Percentiles rank a stretch among this genome's conserved stretches.
Evolutionary conservation across 2,888 invertebrate species (phyloP).

Genomic region (Drosophila quinaria): DNA sequence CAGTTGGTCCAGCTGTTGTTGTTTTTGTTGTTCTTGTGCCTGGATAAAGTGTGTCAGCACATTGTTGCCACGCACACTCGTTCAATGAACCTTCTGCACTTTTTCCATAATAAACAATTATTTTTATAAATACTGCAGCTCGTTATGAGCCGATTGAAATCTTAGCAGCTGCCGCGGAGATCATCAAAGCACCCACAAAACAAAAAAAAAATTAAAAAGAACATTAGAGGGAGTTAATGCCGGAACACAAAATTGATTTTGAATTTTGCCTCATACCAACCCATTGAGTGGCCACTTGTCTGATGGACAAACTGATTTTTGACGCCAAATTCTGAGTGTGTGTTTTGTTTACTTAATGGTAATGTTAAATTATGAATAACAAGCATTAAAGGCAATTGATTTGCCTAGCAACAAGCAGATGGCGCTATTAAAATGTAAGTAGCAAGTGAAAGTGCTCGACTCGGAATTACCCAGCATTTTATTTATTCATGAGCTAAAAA

Average conservation of each 20-base stretch:
- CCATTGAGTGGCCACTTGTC: conserved; percentile 69
- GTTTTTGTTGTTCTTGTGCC: conserved; percentile 36
- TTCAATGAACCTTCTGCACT: conserved; percentile 74
- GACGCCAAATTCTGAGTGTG: conserved; percentile 36
- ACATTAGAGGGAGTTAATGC: conserved; percentile 61
- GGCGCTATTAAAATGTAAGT: conserved; percentile 35
- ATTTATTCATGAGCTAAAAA: too few species aligned
- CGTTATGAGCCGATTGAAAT: conserved; percentile 68
- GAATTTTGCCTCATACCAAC: conserved; percentile 22
- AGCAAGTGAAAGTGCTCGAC: not conserved
- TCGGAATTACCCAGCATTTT: not conserved
- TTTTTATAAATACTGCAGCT: conserved; percentile 68
- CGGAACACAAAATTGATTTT: conserved; percentile 32
- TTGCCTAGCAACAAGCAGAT: conserved; percentile 23
- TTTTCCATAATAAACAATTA: conserved; percentile 70
- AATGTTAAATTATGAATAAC: conserved; percentile 39
- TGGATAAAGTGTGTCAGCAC: conserved; percentile 80
- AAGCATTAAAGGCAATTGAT: conserved; percentile 17
- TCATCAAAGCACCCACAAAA: conserved; percentile 54
- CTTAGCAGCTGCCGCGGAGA: conserved; percentile 66
- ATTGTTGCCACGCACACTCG: conserved; percentile 42
- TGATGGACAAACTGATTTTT: conserved; percentile 55
- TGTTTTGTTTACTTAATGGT: conserved; percentile 37
- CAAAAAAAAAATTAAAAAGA: conserved; percentile 2
- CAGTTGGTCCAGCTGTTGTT: conserved; percentile 33